A percentile compares a stretch with the other conserved stretches of the same genome.
These are phyloP conservation scores for Diachasmimorpha longicaudata DNA, from an alignment of 1,140 invertebrate species.

Conservation along the genomic window DNA sequence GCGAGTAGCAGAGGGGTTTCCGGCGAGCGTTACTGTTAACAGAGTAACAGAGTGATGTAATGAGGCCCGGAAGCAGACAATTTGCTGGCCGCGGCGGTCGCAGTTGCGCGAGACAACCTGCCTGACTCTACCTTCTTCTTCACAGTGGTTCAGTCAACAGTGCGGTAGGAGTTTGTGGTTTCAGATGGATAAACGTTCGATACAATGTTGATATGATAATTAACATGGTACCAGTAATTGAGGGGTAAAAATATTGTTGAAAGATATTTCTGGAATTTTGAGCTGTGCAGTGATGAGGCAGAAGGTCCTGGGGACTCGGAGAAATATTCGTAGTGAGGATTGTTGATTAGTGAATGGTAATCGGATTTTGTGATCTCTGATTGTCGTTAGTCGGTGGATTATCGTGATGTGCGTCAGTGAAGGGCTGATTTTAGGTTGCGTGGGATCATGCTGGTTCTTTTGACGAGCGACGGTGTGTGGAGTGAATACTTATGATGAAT, in stretches of 20 bases:
- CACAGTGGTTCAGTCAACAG: neutral
- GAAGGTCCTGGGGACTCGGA: neutral
- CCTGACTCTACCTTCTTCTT: constrained; percentile 37
- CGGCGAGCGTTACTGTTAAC: constrained; percentile 59
- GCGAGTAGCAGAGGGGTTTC: constrained; percentile 55
- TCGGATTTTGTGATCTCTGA: neutral
- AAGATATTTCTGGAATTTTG: too few species aligned
- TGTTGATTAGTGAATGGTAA: neutral
- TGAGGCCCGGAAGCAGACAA: constrained; percentile 65
- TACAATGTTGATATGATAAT: neutral
- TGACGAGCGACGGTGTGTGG: neutral
- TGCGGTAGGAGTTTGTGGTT: neutral
- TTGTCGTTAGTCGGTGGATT: neutral
- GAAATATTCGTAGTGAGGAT: neutral
- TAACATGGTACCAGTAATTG: neutral
- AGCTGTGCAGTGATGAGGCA: too few species aligned
- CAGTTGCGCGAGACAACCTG: constrained; percentile 62
- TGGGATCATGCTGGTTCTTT: constrained; percentile 8
- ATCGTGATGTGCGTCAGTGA: neutral
- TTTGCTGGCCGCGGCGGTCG: constrained; percentile 55
- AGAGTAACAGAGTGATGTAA: constrained; percentile 66
- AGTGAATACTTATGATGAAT: neutral
- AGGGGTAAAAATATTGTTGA: neutral
- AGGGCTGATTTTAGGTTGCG: neutral
- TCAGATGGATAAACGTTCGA: neutral